A percentile compares a stretch with the other conserved stretches of the same genome.
Evolutionary conservation across 2,113 vertebrate genomes (phyloP).

Genomic region (Toxostoma redivivum): DNA sequence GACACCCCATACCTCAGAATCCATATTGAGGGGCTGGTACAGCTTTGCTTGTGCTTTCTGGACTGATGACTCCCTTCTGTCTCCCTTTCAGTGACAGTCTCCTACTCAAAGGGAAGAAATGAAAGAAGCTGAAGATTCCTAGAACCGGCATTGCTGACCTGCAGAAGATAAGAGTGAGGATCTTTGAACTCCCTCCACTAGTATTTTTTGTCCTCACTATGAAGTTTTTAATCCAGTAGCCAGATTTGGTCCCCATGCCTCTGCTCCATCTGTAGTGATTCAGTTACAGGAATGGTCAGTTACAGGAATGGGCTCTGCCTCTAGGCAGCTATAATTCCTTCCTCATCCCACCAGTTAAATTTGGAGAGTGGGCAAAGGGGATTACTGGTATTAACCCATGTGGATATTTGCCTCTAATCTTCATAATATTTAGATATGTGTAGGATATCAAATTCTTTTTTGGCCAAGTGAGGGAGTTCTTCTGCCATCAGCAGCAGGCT

Average conservation of each 20-base stretch:
- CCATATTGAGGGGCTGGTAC: neutral
- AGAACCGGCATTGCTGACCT: neutral
- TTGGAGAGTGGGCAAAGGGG: neutral
- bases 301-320: neutral
- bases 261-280: neutral
- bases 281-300: neutral
- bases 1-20: neutral
- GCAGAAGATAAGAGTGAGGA: neutral
- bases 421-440: neutral
- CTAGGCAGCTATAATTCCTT: neutral
- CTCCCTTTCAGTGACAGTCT: conserved; percentile 73
- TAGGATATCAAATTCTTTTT: neutral
- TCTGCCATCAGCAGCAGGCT: neutral
- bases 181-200: neutral
- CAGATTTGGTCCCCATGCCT: neutral
- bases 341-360: neutral
- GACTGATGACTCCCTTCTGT: neutral
- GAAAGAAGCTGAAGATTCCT: conserved; percentile 32
- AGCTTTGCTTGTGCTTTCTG: neutral
- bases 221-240: neutral
- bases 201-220: neutral
- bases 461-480: neutral
- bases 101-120: conserved; percentile 73
- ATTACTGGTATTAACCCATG: neutral
- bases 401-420: neutral